These are phyloP conservation scores for Vimba vimba DNA, from an alignment of 2,113 vertebrate species.

Conservation along the genomic window DNA sequence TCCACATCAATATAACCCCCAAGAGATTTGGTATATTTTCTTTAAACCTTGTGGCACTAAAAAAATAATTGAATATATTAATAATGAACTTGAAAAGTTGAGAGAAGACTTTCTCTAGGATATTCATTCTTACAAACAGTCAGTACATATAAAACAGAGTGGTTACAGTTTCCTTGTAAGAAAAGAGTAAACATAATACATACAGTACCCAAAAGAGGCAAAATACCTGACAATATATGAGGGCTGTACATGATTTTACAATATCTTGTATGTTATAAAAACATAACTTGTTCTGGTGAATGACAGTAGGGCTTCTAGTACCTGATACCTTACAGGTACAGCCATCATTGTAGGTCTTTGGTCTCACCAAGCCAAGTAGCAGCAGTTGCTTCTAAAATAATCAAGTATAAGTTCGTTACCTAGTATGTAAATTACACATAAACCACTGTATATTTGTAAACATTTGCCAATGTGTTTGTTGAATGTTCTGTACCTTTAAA, in stretches of 20 bases:
- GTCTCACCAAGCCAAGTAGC: background rate
- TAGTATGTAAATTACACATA: background rate
- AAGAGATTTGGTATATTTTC: background rate
- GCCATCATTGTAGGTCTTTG: background rate
- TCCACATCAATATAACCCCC: background rate
- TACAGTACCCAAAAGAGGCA: background rate
- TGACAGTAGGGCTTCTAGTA: background rate
- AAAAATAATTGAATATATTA: background rate
- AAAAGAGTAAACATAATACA: constrained; percentile 3
- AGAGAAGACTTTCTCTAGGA: background rate
- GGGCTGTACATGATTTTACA: background rate
- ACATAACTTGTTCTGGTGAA: background rate
- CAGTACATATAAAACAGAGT: constrained; percentile 57
- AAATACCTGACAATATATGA: background rate
- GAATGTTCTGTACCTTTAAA: constrained; percentile 21
- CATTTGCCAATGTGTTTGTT: background rate
- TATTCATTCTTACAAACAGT: constrained; percentile 10
- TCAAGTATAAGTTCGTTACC: background rate
- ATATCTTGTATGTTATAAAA: constrained; percentile 15
- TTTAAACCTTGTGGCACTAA: background rate
- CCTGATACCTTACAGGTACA: background rate
- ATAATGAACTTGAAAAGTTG: background rate
- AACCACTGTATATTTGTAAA: constrained; percentile 1
- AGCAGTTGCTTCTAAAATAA: constrained; percentile 8
- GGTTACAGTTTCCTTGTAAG: constrained; percentile 65